Conservation (phyloP, 2,797 vertebrate species). For the Macroramphosus scolopax region DNA sequence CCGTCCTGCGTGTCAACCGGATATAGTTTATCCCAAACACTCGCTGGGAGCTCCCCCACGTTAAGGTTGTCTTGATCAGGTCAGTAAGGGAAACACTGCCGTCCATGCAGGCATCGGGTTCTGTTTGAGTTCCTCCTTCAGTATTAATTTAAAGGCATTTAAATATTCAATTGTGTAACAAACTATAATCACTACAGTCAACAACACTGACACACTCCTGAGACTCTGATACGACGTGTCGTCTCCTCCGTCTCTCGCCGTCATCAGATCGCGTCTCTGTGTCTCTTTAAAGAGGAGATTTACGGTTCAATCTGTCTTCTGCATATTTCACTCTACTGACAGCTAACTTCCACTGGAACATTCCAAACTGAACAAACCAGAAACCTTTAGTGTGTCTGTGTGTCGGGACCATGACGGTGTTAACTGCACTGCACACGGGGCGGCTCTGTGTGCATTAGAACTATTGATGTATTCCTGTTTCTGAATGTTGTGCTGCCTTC, state of each 20-base stretch:
- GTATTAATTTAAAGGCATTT: slow-evolving; percentile 30
- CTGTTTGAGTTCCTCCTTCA: slow-evolving; percentile 8
- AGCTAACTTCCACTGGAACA: slow-evolving; percentile 34
- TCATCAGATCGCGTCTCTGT: slow-evolving; percentile 13
- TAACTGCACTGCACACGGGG: slow-evolving; percentile 27
- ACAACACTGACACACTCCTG: slow-evolving; percentile 3
- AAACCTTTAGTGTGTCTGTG: slow-evolving; percentile 28
- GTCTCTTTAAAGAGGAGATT: slow-evolving; percentile 28
- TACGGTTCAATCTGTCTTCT: too few species aligned
- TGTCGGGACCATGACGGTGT: slow-evolving; percentile 21
- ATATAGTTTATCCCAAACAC: too few species aligned
- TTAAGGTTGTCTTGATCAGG: too few species aligned
- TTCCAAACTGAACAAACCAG: slow-evolving; percentile 43
- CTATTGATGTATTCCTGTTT: slow-evolving; percentile 46
- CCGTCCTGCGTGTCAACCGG: too few species aligned
- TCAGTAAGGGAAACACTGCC: too few species aligned
- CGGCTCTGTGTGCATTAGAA: slow-evolving; percentile 35
- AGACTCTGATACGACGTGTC: too few species aligned
- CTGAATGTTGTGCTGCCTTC: slow-evolving; percentile 61
- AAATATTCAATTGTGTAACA: slow-evolving; percentile 10
- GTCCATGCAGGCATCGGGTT: slow-evolving; percentile 3
- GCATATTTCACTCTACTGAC: too few species aligned
- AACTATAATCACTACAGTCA: background rate
- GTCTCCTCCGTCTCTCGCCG: slow-evolving; percentile 13
- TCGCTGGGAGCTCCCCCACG: too few species aligned